Evolutionary conservation across 2,113 vertebrate genomes (phyloP).

Genomic region (Trematomus loennbergii): DNA sequence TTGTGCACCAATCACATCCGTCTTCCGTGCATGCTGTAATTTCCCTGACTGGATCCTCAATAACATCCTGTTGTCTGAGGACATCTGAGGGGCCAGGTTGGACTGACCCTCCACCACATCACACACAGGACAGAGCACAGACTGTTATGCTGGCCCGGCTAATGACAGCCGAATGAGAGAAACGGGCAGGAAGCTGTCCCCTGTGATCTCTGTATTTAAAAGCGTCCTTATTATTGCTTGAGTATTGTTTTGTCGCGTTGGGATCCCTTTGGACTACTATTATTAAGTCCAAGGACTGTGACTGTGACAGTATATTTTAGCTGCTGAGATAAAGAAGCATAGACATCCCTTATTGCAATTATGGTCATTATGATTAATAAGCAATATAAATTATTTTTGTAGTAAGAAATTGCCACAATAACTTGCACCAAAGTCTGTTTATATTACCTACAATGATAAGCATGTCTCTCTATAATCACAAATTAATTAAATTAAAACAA

Average conservation of each 20-base stretch:
- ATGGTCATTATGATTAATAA: neutral
- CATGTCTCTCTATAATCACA: neutral
- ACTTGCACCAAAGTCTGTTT: too few relatives aligned
- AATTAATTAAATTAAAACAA: too few relatives aligned
- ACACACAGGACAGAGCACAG: constrained; percentile 56
- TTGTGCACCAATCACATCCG: constrained; percentile 50
- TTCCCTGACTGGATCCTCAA: constrained; percentile 69
- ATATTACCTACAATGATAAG: neutral
- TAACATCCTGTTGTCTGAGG: constrained; percentile 81
- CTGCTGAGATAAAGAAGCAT: neutral
- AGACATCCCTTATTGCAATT: neutral
- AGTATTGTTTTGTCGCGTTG: constrained; percentile 66
- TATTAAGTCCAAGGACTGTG: constrained; percentile 58
- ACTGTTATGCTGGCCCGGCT: constrained; percentile 63
- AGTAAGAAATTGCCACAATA: neutral
- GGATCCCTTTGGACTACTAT: constrained; percentile 61
- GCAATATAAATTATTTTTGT: neutral
- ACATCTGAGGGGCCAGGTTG: constrained; percentile 61
- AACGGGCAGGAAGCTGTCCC: constrained; percentile 67
- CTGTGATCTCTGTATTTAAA: constrained; percentile 75
- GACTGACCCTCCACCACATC: constrained; percentile 68
- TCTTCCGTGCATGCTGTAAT: constrained; percentile 60
- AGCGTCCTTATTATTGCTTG: constrained; percentile 68
- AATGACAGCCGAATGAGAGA: constrained; percentile 73
- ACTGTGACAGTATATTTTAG: constrained; percentile 6